Evolutionary conservation across 2,113 vertebrate species (phyloP).

Genomic region (Sus scrofa): T2T-Sscrofa CM000820.6:142943501-142944000

Average conservation of each 20-base stretch:
- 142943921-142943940: not conserved
- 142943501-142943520: not conserved
- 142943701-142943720: too few relatives aligned
- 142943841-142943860: not conserved
- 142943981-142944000: not conserved
- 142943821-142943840: not conserved
- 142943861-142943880: not conserved
- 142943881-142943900: not conserved
- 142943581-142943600: too few relatives aligned
- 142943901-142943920: not conserved
- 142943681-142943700: too few relatives aligned
- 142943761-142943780: too few relatives aligned
- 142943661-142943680: too few relatives aligned
- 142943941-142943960: not conserved
- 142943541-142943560: not conserved
- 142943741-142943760: too few relatives aligned
- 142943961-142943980: not conserved
- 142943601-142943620: not conserved
- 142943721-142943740: too few relatives aligned
- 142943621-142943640: too few relatives aligned
- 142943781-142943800: not conserved
- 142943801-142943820: not conserved
- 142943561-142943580: not conserved
- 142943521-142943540: not conserved
- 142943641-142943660: too few relatives aligned